Percentiles rank a stretch among this genome's conserved stretches.
These are phyloP conservation scores for Clarias pachynema DNA, from an alignment of 2,797 vertebrate genomes.

Conservation along the genomic window DNA sequence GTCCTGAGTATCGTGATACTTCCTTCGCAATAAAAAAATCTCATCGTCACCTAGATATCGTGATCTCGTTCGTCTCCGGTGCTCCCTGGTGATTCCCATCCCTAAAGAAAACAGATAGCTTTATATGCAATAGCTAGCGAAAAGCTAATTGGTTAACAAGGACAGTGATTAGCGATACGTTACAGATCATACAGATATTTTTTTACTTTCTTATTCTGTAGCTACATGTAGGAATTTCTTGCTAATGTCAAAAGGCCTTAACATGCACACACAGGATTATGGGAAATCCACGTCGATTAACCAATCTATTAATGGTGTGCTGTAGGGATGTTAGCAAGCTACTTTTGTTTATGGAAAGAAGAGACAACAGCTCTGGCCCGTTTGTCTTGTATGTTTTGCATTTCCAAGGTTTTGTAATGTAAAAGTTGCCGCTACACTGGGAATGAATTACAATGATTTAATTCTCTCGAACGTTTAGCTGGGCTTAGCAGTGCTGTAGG, in stretches of 20 bases:
- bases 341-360: too few relatives aligned
- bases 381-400: neutral
- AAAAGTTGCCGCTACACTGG: neutral
- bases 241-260: neutral
- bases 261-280: neutral
- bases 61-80: too few relatives aligned
- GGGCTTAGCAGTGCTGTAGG: too few relatives aligned
- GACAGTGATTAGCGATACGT: neutral
- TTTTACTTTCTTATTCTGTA: neutral
- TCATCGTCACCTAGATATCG: too few relatives aligned
- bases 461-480: neutral
- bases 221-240: neutral
- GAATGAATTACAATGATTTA: too few relatives aligned
- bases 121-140: neutral
- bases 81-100: too few relatives aligned
- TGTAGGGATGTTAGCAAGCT: neutral
- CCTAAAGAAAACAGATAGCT: neutral
- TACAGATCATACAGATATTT: neutral
- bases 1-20: too few relatives aligned
- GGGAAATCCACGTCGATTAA: neutral
- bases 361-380: neutral
- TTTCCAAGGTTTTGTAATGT: neutral
- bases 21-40: too few relatives aligned
- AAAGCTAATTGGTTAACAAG: neutral
- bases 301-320: neutral